Evolutionary conservation across 2,888 invertebrate genomes (phyloP).

Genomic region (Tetropium fuscum): DNA sequence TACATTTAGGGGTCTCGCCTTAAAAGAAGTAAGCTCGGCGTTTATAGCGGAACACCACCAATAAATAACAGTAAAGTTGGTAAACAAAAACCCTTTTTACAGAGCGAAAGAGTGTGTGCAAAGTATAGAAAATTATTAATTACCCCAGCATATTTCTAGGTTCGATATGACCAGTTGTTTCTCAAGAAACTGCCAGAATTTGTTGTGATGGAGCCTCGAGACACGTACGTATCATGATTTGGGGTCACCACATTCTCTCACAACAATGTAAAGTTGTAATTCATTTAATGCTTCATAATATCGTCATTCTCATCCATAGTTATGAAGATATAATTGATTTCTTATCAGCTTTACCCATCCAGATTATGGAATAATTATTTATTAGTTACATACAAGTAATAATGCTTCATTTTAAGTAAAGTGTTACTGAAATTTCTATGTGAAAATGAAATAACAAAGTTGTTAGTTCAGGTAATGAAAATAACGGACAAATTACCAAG

Average conservation of each 20-base stretch:
- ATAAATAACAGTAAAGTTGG: slow-evolving; percentile 40
- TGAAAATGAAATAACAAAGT: too few relatives aligned
- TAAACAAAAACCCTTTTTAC: slow-evolving; percentile 42
- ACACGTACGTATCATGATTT: slow-evolving; percentile 69
- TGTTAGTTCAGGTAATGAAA: too few relatives aligned
- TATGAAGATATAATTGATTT: too few relatives aligned
- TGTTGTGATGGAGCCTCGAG: slow-evolving; percentile 55
- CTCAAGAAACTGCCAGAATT: slow-evolving; percentile 60
- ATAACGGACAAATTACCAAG: too few relatives aligned
- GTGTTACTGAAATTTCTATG: too few relatives aligned
- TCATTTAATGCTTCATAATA: too few relatives aligned
- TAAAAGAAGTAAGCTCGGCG: slow-evolving; percentile 34
- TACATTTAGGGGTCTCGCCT: slow-evolving; percentile 51
- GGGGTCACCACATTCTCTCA: slow-evolving; percentile 56
- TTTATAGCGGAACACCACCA: slow-evolving; percentile 33
- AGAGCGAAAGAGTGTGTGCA: slow-evolving; percentile 67
- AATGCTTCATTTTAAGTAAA: too few relatives aligned
- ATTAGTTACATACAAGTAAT: too few relatives aligned
- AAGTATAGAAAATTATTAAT: slow-evolving; percentile 72
- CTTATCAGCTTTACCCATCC: too few relatives aligned
- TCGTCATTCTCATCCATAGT: too few relatives aligned
- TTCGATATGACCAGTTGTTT: slow-evolving; percentile 66
- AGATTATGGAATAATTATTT: too few relatives aligned
- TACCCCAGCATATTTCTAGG: slow-evolving; percentile 75
- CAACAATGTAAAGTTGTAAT: neutral